Percentiles rank a stretch among this genome's conserved stretches.
Conservation (phyloP, 2,888 invertebrate genomes). For the Dusona sp. region DNA sequence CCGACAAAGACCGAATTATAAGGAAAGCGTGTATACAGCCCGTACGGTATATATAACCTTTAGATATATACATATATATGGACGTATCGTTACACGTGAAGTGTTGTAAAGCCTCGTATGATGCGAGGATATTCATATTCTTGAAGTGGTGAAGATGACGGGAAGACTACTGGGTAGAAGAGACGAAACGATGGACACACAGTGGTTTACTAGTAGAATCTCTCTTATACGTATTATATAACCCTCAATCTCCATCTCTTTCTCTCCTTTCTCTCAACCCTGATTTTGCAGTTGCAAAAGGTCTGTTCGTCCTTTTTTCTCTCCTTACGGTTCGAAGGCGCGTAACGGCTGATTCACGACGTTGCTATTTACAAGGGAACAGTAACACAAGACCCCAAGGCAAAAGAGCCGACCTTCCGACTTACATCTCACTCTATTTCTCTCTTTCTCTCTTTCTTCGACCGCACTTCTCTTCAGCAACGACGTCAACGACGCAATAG, state of each 20-base stretch:
- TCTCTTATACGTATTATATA: constrained; percentile 38
- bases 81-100: constrained; percentile 11
- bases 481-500: constrained; percentile 20
- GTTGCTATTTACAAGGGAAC: constrained; percentile 62
- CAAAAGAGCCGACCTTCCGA: constrained; percentile 66
- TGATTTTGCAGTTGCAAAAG: constrained; percentile 35
- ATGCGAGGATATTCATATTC: constrained; percentile 44
- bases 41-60: constrained; percentile 49
- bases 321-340: constrained; percentile 32
- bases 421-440: constrained; percentile 54
- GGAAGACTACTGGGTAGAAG: constrained; percentile 60
- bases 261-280: constrained; percentile 12
- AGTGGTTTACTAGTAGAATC: constrained; percentile 19
- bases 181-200: constrained; percentile 21
- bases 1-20: constrained; percentile 38
- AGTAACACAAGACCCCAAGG: constrained; percentile 54
- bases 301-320: constrained; percentile 35
- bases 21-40: constrained; percentile 16
- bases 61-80: neutral
- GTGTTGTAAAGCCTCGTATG: constrained; percentile 37
- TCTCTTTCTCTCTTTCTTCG: neutral
- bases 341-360: constrained; percentile 67
- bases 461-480: neutral
- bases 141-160: constrained; percentile 48
- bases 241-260: constrained; percentile 5